Base-by-base conservation (phyloP, 2,888 invertebrate genomes). In the Melieria omissa region DNA sequence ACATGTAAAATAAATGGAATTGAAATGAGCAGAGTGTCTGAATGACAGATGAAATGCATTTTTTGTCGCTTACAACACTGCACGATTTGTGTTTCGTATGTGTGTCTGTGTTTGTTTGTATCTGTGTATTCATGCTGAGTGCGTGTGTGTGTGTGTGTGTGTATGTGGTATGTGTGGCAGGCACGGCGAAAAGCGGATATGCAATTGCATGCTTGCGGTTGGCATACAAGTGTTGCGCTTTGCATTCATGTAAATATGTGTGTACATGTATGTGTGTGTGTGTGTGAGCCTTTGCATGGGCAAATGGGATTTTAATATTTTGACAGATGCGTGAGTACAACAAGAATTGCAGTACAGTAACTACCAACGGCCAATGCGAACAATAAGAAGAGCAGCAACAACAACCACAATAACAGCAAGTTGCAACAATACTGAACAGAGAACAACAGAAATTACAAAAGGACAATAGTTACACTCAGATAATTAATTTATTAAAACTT, bases 1-100 rank as follows among this genome's bases (percentile, higher is more conserved):
- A 80, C 78, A 79, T 78, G 80, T 77, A 79, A 79, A 79, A 80
- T 82, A 82, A 80, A 83, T 83, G 78, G 78, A 79, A 79, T 81
- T 79, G 79, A 80, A 82, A 82, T 79, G 78, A 80, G 79, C 76
- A 52, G 78, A 76, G 77, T 78, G 75, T 76, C 77, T 76, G 79
- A 76, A 75, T 79, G 79, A 79, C 77, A 79, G 78, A 77, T 79
- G 79, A 78, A 79, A 77, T 77, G 76, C 76, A 77, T 76, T 76
- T 73, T 65, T 67, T 47, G 57, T 16, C 9, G 9, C 41, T 41
- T 29, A 29, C 29, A 29, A 29, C 2, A 29, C 10, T 47, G 2
- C 12, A 61, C 5, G 3, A 2, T 0, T 0, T 10, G 60, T 10
- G 2, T 6, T 4, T 6, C 10, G 54, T 12, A 42, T 6, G 42